Evolutionary conservation across 2,113 vertebrate genomes (phyloP), one percentile per base, ranked within the genome.

Genomic region (Phocoena sinus): DNA sequence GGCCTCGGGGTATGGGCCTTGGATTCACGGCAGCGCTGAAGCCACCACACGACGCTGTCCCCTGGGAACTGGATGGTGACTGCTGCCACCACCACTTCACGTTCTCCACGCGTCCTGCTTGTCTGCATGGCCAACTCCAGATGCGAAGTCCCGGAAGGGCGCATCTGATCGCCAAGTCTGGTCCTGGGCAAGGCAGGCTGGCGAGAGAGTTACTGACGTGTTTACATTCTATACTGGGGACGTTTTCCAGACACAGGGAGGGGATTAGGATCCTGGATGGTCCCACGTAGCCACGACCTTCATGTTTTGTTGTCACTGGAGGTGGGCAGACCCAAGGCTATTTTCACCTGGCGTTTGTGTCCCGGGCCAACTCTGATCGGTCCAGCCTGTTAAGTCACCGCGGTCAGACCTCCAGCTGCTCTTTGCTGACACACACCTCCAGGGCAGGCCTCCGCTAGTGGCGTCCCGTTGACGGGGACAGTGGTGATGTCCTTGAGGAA

Each of bases 1-100:
- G n/a, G 38, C 53, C 62, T 47, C 0, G 0, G 10, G 73, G 6
- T 33, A 2, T 15, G 60, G 36, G 25, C 6, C 33, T 6, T 25
- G 23, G 11, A 8, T 10, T 38, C 10, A 4, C 38, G 60, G 50
- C n/a, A 25, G 44, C 63, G 6, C 86, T 15, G 31, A 21, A 38
- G 47, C n/a, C 5, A 6, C 67, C 9, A 2, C 7, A 5, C 20
- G 25, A 13, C 36, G 20, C 60, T 81, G 85, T 33, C 25, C 63
- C 41, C 76, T 41, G 56, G 28, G 56, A 31, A 21, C 31, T 28
- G 23, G 21, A 12, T 5, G 36, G 77, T n/a, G 41, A 28, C 18
- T 3, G 0, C n/a, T 26, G 20, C 33, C 28, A 1, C 11, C 8
- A 3, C 47, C 23, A 1, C 11, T 4, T 1, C 21, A 47, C 15